A percentile compares a stretch with the other conserved stretches of the same genome.
Evolutionary conservation across 2,113 vertebrate genomes (phyloP).

Genomic region (Epinephelus cyanopodus): DNA sequence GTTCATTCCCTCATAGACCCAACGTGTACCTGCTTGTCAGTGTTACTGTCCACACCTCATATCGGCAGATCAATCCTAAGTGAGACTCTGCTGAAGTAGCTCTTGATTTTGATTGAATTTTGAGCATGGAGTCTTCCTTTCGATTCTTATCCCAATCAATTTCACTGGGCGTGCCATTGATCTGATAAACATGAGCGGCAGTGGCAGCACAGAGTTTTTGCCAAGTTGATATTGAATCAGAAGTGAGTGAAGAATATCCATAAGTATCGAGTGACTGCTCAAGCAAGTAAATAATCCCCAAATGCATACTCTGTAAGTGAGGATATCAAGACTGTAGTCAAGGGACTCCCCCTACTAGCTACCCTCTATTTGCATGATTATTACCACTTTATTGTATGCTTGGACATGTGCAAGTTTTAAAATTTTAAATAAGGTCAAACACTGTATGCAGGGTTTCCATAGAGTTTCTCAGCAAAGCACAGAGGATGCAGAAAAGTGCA

Average conservation of each 20-base stretch:
- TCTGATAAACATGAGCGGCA: constrained; percentile 76
- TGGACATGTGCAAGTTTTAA: neutral
- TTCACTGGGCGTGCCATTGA: constrained; percentile 67
- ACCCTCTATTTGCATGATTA: neutral
- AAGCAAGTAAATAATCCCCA: constrained; percentile 53
- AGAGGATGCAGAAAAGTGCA: constrained; percentile 34
- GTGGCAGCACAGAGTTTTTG: constrained; percentile 65
- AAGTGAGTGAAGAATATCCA: constrained; percentile 68
- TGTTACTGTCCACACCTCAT: constrained; percentile 55
- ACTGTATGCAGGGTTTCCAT: constrained; percentile 16
- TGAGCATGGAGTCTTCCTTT: constrained; percentile 74
- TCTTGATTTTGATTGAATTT: constrained; percentile 77
- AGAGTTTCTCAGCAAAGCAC: constrained; percentile 8
- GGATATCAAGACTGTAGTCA: constrained; percentile 1
- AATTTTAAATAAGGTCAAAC: constrained; percentile 45
- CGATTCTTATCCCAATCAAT: constrained; percentile 76
- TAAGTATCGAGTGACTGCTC: constrained; percentile 63
- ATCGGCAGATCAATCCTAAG: constrained; percentile 75
- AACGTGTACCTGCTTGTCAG: constrained; percentile 53
- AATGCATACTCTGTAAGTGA: constrained; percentile 8
- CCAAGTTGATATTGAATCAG: constrained; percentile 77
- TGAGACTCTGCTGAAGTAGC: constrained; percentile 70
- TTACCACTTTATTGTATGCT: neutral
- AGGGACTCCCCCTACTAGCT: neutral
- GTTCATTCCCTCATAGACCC: constrained; percentile 46